Evolutionary conservation across 2,797 vertebrate species (phyloP).

Genomic region (Orestias chungarensis): DNA sequence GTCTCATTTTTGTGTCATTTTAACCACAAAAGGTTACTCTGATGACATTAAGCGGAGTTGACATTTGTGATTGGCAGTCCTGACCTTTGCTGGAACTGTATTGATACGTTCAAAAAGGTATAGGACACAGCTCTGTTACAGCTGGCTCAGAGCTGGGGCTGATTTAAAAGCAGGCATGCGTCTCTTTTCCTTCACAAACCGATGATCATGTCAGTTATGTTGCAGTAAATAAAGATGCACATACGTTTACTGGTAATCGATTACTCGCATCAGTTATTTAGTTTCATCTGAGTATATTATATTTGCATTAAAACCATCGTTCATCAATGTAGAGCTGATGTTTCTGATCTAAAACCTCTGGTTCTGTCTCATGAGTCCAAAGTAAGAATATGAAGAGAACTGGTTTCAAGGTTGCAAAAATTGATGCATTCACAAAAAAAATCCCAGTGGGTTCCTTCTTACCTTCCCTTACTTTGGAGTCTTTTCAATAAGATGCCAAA

Average conservation of each 20-base stretch:
- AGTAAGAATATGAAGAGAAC: no score
- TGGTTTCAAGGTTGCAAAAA: no score
- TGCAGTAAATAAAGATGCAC: neutral
- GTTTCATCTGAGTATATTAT: no score
- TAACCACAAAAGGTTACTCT: conserved; percentile 78
- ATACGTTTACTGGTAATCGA: neutral
- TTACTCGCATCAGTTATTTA: no score
- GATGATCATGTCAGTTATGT: conserved; percentile 2
- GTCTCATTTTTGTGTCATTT: conserved; percentile 66
- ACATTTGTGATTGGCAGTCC: conserved; percentile 76
- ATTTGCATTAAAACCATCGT: no score
- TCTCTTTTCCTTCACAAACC: conserved; percentile 1
- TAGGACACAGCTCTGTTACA: conserved; percentile 8
- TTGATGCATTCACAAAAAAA: no score
- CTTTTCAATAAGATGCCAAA: no score
- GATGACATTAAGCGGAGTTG: conserved; percentile 81
- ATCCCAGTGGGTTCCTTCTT: no score
- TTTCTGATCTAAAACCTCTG: neutral
- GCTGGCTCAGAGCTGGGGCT: neutral
- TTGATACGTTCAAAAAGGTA: neutral
- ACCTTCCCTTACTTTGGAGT: no score
- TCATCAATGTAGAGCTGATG: neutral
- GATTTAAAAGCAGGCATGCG: conserved; percentile 1
- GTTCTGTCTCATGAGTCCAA: neutral
- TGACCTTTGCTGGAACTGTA: conserved; percentile 75